These are phyloP conservation scores for Acipenser transmontanus DNA, from an alignment of 2,797 vertebrate species.

Conservation along the genomic window DNA sequence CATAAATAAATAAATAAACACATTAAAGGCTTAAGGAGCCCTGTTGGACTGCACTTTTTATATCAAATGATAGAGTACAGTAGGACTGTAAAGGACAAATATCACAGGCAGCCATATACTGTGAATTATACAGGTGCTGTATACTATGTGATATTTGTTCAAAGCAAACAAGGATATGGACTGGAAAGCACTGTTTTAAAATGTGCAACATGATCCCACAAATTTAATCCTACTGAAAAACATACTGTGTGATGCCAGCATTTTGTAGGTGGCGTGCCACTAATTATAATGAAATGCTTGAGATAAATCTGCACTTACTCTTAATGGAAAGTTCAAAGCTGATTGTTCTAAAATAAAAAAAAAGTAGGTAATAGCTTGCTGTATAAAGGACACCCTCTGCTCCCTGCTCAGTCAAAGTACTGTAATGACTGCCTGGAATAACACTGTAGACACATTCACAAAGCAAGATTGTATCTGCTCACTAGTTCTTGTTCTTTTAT, in stretches of 20 bases:
- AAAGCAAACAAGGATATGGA: too few relatives aligned
- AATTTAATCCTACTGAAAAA: constrained; percentile 18
- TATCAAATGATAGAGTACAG: too few relatives aligned
- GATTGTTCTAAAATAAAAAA: constrained; percentile 42
- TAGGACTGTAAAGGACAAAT: too few relatives aligned
- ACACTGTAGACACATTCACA: constrained; percentile 34
- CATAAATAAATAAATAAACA: too few relatives aligned
- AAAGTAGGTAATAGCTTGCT: constrained; percentile 37
- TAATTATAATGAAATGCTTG: constrained; percentile 56
- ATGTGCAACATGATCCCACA: too few relatives aligned
- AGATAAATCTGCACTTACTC: constrained; percentile 33
- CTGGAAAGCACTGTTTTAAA: too few relatives aligned
- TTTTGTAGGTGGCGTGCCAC: constrained; percentile 54
- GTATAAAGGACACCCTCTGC: background rate
- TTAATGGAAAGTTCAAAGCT: constrained; percentile 49
- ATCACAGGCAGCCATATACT: too few relatives aligned
- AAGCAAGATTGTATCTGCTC: constrained; percentile 43
- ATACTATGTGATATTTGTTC: too few relatives aligned
- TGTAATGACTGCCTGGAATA: constrained; percentile 26
- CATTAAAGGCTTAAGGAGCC: too few relatives aligned
- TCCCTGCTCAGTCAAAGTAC: background rate
- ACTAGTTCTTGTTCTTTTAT: constrained; percentile 50
- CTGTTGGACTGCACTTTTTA: too few relatives aligned
- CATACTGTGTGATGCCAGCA: constrained; percentile 32
- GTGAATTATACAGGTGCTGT: too few relatives aligned